These are phyloP conservation scores for Glyphotaelius pellucidus DNA, from an alignment of 2,888 invertebrate genomes.

Conservation along the genomic window DNA sequence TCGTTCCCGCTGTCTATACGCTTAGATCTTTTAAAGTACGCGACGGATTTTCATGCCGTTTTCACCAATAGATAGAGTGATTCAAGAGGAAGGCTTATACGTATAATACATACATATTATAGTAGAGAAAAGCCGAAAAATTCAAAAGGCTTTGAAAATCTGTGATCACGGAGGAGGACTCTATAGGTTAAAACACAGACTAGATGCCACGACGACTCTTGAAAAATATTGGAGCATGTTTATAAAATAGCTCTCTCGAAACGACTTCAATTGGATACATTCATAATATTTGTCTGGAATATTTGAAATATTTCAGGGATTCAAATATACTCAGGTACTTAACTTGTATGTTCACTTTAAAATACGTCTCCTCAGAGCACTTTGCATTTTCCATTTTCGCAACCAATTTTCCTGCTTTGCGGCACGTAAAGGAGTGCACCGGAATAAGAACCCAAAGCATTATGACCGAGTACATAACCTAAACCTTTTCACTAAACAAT, in stretches of 20 bases:
- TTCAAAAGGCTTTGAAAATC: too few relatives aligned
- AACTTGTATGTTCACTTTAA: not conserved
- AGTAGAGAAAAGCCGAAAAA: too few relatives aligned
- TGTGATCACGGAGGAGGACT: too few relatives aligned
- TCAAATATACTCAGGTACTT: not conserved
- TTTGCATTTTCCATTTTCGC: not conserved
- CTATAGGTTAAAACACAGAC: not conserved
- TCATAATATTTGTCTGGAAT: not conserved
- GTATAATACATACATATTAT: too few relatives aligned
- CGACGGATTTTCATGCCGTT: too few relatives aligned
- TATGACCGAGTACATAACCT: not conserved
- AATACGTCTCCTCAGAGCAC: not conserved
- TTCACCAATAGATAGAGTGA: too few relatives aligned
- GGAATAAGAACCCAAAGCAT: not conserved
- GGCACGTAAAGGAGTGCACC: not conserved
- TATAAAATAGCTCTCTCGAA: not conserved
- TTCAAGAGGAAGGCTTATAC: too few relatives aligned
- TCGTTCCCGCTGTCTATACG: too few relatives aligned
- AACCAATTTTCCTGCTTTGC: not conserved
- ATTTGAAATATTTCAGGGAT: not conserved
- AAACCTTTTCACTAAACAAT: not conserved
- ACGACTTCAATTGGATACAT: not conserved
- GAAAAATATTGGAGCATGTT: not conserved
- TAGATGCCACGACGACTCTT: not conserved
- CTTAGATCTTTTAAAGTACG: too few relatives aligned